phyloP scores from a whole-genome alignment of 2,888 invertebrate species.

The Drosophila anomelani region DNA sequence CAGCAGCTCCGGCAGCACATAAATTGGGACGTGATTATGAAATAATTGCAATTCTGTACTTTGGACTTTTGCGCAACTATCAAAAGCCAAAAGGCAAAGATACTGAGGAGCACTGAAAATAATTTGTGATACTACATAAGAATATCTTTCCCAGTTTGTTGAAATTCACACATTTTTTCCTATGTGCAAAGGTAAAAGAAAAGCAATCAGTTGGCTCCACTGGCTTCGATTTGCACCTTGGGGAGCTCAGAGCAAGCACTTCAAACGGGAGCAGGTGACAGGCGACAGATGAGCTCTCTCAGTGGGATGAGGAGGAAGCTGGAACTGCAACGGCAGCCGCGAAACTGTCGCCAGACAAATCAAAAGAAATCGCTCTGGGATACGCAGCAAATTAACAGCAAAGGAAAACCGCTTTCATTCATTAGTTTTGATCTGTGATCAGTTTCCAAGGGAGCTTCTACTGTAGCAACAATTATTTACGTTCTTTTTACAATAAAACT shows the following conservation, averaged over 20 bases:
- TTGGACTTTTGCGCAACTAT: slow-evolving; percentile 70
- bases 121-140: not conserved
- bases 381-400: slow-evolving; percentile 30
- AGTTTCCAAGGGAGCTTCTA: slow-evolving; percentile 4
- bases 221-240: slow-evolving; percentile 41
- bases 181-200: slow-evolving; percentile 26
- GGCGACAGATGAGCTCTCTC: slow-evolving; percentile 56
- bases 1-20: slow-evolving; percentile 52
- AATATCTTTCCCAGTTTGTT: no score
- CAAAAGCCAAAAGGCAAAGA: slow-evolving; percentile 31
- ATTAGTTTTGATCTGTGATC: slow-evolving; percentile 18
- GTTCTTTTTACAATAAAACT: not conserved
- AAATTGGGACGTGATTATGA: slow-evolving; percentile 82
- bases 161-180: not conserved
- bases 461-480: not conserved
- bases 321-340: not conserved
- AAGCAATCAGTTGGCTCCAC: slow-evolving; percentile 37
- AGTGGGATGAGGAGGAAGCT: slow-evolving; percentile 22
- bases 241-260: slow-evolving; percentile 39
- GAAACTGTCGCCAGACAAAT: slow-evolving; percentile 41
- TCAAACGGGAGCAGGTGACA: slow-evolving; percentile 70
- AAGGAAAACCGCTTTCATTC: slow-evolving; percentile 32
- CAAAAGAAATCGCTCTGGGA: slow-evolving; percentile 49
- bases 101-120: slow-evolving; percentile 3
- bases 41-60: slow-evolving; percentile 73